Conservation (phyloP, 2,888 invertebrate species). For the Seira sanloemensis region DNA sequence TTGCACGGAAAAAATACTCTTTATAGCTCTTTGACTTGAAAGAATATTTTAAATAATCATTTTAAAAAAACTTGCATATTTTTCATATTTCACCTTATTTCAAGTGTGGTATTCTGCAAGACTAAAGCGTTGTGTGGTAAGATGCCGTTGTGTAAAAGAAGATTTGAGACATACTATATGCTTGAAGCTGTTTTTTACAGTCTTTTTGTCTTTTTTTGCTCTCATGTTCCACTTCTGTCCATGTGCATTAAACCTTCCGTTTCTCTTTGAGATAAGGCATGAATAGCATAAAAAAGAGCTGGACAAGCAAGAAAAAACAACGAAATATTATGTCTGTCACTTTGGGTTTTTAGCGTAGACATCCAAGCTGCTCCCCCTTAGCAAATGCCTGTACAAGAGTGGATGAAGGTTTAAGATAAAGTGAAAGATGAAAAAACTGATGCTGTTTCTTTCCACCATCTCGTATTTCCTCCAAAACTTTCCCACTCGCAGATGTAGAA, state of each 20-base stretch:
- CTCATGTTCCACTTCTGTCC: constrained; percentile 41
- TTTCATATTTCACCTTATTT: background rate
- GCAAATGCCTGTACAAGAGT: background rate
- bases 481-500: too few relatives aligned
- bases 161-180: constrained; percentile 9
- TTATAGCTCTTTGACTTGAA: background rate
- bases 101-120: too few relatives aligned
- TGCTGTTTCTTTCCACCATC: background rate
- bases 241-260: constrained; percentile 34
- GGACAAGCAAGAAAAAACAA: constrained; percentile 6
- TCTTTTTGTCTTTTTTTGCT: background rate
- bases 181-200: background rate
- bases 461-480: too few relatives aligned
- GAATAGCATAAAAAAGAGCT: background rate
- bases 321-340: constrained; percentile 20
- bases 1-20: background rate
- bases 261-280: background rate
- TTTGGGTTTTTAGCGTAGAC: background rate
- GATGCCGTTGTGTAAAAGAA: background rate
- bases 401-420: background rate
- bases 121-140: background rate
- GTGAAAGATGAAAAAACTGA: background rate
- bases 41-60: background rate
- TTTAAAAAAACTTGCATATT: constrained; percentile 6
- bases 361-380: background rate